Percentiles rank a stretch among this genome's conserved stretches.
These are phyloP conservation scores for Rutilus rutilus DNA, from an alignment of 2,113 vertebrate genomes.

Conservation along the genomic window DNA sequence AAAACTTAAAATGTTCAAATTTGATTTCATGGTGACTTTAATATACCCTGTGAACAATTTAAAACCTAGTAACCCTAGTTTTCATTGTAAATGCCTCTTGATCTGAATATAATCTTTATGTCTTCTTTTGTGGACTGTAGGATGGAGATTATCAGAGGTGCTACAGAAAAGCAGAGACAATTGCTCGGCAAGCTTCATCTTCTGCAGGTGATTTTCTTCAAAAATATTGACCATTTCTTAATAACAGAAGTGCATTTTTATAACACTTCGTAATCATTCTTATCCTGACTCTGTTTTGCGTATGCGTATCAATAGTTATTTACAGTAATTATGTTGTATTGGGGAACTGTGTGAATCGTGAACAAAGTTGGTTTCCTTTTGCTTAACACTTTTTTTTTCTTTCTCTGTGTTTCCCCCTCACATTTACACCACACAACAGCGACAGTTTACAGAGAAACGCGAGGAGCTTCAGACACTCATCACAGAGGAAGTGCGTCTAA, in stretches of 20 bases:
- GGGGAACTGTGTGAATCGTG: not conserved
- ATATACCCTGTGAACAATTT: not conserved
- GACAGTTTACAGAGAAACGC: conserved; percentile 50
- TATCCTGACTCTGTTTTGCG: not conserved
- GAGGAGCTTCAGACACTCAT: conserved; percentile 52
- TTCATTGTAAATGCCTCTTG: not conserved
- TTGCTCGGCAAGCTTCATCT: conserved; percentile 49
- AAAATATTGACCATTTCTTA: not conserved
- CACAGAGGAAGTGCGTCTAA: conserved; percentile 50
- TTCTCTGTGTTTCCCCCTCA: conserved; percentile 17
- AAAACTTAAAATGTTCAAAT: too few species aligned
- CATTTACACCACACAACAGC: conserved; percentile 38
- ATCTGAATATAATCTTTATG: not conserved
- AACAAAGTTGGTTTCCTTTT: not conserved
- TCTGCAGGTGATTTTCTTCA: conserved; percentile 50
- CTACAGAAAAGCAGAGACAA: conserved; percentile 52
- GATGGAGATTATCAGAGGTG: conserved; percentile 53
- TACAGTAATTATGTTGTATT: not conserved
- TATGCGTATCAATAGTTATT: not conserved
- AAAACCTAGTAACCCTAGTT: not conserved
- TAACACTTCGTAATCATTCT: not conserved
- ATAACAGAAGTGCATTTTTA: not conserved
- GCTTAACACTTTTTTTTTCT: not conserved
- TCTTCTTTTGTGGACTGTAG: conserved; percentile 27
- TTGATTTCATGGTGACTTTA: too few species aligned